These are phyloP conservation scores for Mellilla xanthometata DNA, from an alignment of 2,888 invertebrate species.

Conservation along the genomic window DNA sequence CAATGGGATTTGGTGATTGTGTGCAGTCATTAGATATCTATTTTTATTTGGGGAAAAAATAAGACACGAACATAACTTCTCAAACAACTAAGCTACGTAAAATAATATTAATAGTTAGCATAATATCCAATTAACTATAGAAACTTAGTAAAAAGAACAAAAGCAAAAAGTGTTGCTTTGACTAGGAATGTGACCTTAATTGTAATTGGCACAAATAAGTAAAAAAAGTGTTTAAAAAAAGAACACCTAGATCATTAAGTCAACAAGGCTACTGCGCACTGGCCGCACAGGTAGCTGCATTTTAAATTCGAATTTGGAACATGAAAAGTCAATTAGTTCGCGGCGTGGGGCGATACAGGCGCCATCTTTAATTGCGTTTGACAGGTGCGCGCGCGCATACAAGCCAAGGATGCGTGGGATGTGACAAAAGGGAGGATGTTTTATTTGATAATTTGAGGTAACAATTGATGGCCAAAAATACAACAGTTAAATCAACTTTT, in stretches of 20 bases:
- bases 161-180: too few species aligned
- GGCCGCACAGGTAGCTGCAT: constrained; percentile 50
- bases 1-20: constrained; percentile 2
- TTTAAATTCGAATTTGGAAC: constrained; percentile 58
- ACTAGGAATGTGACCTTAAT: constrained; percentile 9
- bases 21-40: not conserved
- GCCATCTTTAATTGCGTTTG: constrained; percentile 72
- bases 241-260: constrained; percentile 40
- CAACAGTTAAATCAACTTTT: not conserved
- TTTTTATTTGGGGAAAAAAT: too few species aligned
- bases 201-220: constrained; percentile 14
- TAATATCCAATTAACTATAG: too few species aligned
- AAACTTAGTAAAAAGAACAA: too few species aligned
- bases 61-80: too few species aligned
- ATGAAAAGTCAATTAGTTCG: constrained; percentile 82
- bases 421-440: constrained; percentile 42
- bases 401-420: constrained; percentile 42
- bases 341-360: constrained; percentile 48
- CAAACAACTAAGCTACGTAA: too few species aligned
- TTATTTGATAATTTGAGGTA: constrained; percentile 36
- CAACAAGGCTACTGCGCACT: constrained; percentile 38
- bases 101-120: too few species aligned
- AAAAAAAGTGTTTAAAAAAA: constrained; percentile 27
- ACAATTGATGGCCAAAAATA: not conserved
- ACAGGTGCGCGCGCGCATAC: constrained; percentile 67